phyloP scores from a whole-genome alignment of 2,888 invertebrate species.

The Dryobotodes eremita region DNA sequence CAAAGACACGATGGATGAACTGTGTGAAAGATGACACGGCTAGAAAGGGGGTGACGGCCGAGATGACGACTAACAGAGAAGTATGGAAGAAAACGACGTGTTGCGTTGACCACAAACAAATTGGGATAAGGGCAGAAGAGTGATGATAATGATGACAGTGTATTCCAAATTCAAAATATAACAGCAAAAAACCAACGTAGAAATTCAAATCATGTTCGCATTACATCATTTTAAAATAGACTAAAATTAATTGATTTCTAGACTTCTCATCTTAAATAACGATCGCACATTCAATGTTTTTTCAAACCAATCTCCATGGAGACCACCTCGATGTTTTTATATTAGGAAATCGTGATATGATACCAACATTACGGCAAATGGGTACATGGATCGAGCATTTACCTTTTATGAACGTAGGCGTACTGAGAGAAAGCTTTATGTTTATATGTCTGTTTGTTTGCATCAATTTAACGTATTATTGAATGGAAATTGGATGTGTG shows the following conservation, averaged over 20 bases:
- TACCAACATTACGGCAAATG: slow-evolving; percentile 74
- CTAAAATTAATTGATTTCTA: slow-evolving; percentile 48
- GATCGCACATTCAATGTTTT: slow-evolving; percentile 36
- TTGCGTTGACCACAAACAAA: too few relatives aligned
- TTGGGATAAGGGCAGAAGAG: too few relatives aligned
- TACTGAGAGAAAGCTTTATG: slow-evolving; percentile 48
- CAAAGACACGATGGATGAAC: too few relatives aligned
- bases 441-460: slow-evolving; percentile 56
- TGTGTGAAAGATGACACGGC: too few relatives aligned
- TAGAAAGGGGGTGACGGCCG: too few relatives aligned
- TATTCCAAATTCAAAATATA: not conserved
- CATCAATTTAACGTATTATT: slow-evolving; percentile 62
- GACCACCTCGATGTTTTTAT: slow-evolving; percentile 69
- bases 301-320: slow-evolving; percentile 28
- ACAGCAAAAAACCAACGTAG: not conserved
- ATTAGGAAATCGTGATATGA: slow-evolving; percentile 73
- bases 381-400: slow-evolving; percentile 69
- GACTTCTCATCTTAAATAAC: slow-evolving; percentile 47
- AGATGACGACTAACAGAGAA: too few relatives aligned
- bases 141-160: too few relatives aligned
- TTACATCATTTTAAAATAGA: slow-evolving; percentile 21
- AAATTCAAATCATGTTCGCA: not conserved
- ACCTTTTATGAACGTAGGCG: slow-evolving; percentile 56
- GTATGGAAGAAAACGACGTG: too few relatives aligned
- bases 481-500: slow-evolving; percentile 58